Evolutionary conservation across 2,113 vertebrate species (phyloP).

Genomic region (Lophotis ruficrista): DNA sequence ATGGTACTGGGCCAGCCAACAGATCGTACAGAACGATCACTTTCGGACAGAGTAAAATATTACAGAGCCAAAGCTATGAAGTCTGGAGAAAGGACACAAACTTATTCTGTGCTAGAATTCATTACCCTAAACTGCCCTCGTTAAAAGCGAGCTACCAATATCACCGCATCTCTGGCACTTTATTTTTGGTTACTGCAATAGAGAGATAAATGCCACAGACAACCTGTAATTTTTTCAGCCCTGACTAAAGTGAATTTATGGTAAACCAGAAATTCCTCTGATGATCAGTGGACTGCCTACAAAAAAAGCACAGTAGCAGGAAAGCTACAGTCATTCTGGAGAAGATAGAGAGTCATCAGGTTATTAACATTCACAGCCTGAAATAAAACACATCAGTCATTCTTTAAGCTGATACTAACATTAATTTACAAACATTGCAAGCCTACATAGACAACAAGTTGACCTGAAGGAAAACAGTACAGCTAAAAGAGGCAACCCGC

Average conservation of each 20-base stretch:
- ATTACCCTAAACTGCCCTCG: not conserved
- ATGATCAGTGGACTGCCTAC: not conserved
- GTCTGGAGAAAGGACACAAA: not conserved
- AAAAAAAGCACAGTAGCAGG: not conserved
- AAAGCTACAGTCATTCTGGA: not conserved
- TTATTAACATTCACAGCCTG: not conserved
- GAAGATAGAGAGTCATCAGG: not conserved
- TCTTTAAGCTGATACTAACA: not conserved
- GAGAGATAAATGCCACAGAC: not conserved
- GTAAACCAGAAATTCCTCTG: not conserved
- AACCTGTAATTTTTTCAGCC: not conserved
- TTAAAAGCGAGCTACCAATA: not conserved
- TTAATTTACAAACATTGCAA: not conserved
- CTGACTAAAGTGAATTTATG: not conserved
- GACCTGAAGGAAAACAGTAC: not conserved
- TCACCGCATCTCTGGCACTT: not conserved
- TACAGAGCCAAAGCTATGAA: not conserved
- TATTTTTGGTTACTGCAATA: not conserved
- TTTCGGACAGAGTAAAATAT: not conserved
- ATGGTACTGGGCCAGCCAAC: not conserved
- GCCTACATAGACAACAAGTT: not conserved
- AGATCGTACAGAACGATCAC: accelerated
- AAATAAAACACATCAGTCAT: not conserved
- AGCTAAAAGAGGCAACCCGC: not conserved
- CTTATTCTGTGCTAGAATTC: not conserved